These are phyloP conservation scores for Melanostoma mellinum DNA, from an alignment of 2,888 invertebrate genomes.

Conservation along the genomic window DNA sequence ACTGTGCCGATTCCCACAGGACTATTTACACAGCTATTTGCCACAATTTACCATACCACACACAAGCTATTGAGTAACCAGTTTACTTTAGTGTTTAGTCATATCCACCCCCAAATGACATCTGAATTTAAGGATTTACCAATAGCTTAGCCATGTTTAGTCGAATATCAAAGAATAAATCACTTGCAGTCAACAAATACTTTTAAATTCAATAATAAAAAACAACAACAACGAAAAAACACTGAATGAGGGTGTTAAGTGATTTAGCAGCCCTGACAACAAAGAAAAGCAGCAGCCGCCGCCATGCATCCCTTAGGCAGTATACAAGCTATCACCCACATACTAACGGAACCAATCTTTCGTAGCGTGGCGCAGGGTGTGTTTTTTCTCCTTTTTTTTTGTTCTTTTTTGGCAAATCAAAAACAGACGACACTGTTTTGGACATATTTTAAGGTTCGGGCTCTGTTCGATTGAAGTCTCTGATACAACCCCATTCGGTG, in stretches of 20 bases:
- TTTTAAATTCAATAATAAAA: constrained; percentile 68
- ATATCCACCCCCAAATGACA: constrained; percentile 10
- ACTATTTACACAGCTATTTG: constrained; percentile 63
- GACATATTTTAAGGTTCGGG: constrained; percentile 76
- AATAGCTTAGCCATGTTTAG: constrained; percentile 68
- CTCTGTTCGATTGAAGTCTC: constrained; percentile 70
- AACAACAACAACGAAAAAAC: constrained; percentile 32
- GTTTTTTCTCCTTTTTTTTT: constrained; percentile 18
- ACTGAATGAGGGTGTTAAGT: constrained; percentile 75
- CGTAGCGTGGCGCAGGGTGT: not conserved
- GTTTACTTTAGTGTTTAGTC: constrained; percentile 22
- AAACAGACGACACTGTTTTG: constrained; percentile 82
- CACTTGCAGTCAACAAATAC: constrained; percentile 74
- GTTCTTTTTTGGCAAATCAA: constrained; percentile 80
- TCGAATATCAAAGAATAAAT: constrained; percentile 75
- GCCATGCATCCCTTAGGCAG: constrained; percentile 47
- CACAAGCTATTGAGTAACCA: constrained; percentile 54
- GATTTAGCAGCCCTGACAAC: constrained; percentile 72
- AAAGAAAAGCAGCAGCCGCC: constrained; percentile 40
- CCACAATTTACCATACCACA: constrained; percentile 34
- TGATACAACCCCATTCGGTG: constrained; percentile 66
- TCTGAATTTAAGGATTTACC: constrained; percentile 66
- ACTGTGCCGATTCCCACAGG: constrained; percentile 54
- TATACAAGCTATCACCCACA: not conserved
- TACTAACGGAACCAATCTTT: constrained; percentile 14